Conservation (phyloP, 2,888 invertebrate species). For the Phortica magna region DNA sequence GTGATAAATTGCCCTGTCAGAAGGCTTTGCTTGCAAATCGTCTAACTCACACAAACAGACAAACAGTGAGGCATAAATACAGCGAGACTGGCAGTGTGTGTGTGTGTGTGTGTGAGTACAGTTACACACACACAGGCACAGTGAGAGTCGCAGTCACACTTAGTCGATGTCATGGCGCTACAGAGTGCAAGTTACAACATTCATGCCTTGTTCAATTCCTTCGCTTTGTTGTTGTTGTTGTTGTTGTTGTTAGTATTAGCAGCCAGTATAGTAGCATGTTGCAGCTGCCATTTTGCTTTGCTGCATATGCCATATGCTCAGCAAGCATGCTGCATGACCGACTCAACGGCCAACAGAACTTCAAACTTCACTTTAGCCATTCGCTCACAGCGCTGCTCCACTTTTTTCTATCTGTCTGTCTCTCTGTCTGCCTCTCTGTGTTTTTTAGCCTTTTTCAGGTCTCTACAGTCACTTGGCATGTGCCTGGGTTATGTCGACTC, state of each 20-base stretch:
- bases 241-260: too few relatives aligned
- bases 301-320: slow-evolving; percentile 24
- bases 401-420: too few relatives aligned
- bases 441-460: too few relatives aligned
- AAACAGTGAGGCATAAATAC: not conserved
- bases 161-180: not conserved
- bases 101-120: not conserved
- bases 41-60: not conserved
- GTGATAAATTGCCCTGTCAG: slow-evolving; percentile 77
- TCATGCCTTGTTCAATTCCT: too few relatives aligned
- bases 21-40: slow-evolving; percentile 48
- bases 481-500: slow-evolving; percentile 63
- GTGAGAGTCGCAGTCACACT: not conserved
- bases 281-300: slow-evolving; percentile 10
- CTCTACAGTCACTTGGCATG: slow-evolving; percentile 12
- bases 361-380: not conserved
- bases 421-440: too few relatives aligned
- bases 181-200: not conserved
- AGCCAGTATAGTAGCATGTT: not conserved
- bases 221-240: too few relatives aligned
- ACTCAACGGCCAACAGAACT: not conserved
- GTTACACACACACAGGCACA: not conserved
- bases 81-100: not conserved
- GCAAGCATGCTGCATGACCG: slow-evolving; percentile 51
- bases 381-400: too few relatives aligned